Evolutionary conservation across 2,797 vertebrate species (phyloP).

Genomic region (Novumbra hubbsi): DNA sequence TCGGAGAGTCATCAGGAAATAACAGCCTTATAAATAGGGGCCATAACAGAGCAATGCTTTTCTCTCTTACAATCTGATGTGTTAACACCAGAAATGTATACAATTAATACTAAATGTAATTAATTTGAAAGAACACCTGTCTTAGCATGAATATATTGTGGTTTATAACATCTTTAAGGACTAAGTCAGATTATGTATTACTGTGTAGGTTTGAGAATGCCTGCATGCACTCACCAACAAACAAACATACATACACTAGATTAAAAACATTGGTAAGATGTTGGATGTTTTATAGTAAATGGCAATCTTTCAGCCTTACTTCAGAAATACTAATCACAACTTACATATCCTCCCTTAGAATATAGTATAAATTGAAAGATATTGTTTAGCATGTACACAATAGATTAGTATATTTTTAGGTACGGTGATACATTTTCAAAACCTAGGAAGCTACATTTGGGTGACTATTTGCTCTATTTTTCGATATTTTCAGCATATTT

Average conservation of each 20-base stretch:
- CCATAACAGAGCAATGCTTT: not conserved
- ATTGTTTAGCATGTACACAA: not conserved
- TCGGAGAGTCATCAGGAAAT: not conserved
- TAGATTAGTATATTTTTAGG: not conserved
- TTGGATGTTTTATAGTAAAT: not conserved
- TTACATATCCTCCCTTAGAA: not conserved
- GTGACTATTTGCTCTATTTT: not conserved
- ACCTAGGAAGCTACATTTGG: not conserved
- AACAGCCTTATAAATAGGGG: not conserved
- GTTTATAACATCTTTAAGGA: not conserved
- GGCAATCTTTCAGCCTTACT: not conserved
- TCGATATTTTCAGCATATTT: not conserved
- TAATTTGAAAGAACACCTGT: constrained; percentile 3
- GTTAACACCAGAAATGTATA: not conserved
- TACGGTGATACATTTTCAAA: not conserved
- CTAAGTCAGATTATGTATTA: not conserved
- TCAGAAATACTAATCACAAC: not conserved
- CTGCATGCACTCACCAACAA: not conserved
- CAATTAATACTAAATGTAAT: not conserved
- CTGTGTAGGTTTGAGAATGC: not conserved
- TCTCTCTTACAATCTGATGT: not conserved
- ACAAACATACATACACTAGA: constrained; percentile 19
- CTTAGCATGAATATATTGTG: not conserved
- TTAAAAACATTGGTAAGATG: not conserved
- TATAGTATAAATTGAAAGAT: not conserved